Evolutionary conservation across 2,797 vertebrate genomes (phyloP), one percentile per base, ranked within the genome.

Genomic region (Oophaga sylvatica): DNA sequence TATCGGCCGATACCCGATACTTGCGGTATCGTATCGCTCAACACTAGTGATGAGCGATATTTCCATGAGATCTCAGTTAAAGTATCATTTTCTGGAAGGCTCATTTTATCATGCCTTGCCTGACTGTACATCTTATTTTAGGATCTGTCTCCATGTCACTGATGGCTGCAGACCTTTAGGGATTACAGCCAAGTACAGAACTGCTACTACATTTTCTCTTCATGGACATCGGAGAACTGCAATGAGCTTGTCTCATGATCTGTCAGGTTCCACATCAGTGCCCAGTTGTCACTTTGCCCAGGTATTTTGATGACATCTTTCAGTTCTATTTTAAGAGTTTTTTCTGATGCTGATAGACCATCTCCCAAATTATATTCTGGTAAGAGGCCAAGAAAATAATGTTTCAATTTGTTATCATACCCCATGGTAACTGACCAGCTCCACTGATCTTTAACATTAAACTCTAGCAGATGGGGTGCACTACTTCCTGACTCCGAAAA

Each of bases 241-340:
- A 41, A 9, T 13, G 73, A n/a, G 19, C 65, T 35, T 17, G 53
- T 80, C 67, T 85, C 82, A 57, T 26, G 26, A 26, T 56, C 77
- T 85, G 65, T 81, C 70, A 81, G 57, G 29, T 67, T 67, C 82
- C 41, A 48, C 57, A 31, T 65, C 62, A 56, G 71, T 41, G 70
- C 67, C 71, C 89, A 77, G 85, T 78, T 87, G 85, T 89, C 77
- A 60, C 29, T 76, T 45, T 70, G 31, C 71, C 78, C 45, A 87
- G 77, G 70, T 26, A 53, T 89, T 80, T 84, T 67, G 22, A 83
- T 80, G 81, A 84, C 76, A 83, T 71, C 53, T 82, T 31, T 70
- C 62, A 81, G 29, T 60, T 79, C 88, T 89, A 89, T 89, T 87
- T 89, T 87, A 53, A 81, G 88, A 53, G 35, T 57, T 16, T 19